Conservation (phyloP, 2,797 vertebrate species). For the Rhinichthys osculus region DNA sequence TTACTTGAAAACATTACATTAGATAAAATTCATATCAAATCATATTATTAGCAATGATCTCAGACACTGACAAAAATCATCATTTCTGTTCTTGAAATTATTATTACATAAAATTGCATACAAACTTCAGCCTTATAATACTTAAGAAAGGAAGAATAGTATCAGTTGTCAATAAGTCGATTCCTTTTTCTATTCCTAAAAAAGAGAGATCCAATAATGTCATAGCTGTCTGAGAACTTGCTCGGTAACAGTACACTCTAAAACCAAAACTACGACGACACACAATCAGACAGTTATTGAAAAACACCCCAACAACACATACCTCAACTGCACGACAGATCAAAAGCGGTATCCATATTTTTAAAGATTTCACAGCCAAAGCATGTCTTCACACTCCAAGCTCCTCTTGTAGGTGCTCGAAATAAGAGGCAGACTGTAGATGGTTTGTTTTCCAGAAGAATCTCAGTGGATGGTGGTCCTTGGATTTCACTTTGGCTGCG, state of each 20-base stretch:
- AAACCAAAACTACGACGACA: slow-evolving; percentile 36
- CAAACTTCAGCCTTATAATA: not conserved
- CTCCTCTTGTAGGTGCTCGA: slow-evolving; percentile 54
- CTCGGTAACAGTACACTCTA: slow-evolving; percentile 4
- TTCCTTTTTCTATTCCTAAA: not conserved
- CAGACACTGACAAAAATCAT: not conserved
- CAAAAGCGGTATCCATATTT: slow-evolving; percentile 64
- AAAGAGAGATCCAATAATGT: not conserved
- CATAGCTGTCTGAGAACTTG: slow-evolving; percentile 24
- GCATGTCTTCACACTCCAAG: slow-evolving; percentile 59
- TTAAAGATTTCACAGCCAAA: slow-evolving; percentile 58
- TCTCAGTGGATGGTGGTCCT: slow-evolving; percentile 79
- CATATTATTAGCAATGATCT: not conserved
- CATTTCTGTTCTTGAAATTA: not conserved
- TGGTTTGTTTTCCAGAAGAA: slow-evolving; percentile 81
- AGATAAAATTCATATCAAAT: not conserved
- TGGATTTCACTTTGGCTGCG: slow-evolving; percentile 77
- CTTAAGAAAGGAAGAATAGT: not conserved
- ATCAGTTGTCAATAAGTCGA: not conserved
- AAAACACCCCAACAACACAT: slow-evolving; percentile 59
- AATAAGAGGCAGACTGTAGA: slow-evolving; percentile 67
- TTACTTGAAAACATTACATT: not conserved
- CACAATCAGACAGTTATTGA: slow-evolving; percentile 31
- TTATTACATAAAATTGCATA: not conserved
- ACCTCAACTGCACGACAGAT: slow-evolving; percentile 74